Base-by-base conservation (phyloP, 2,797 vertebrate genomes). In the Anas georgica region DNA sequence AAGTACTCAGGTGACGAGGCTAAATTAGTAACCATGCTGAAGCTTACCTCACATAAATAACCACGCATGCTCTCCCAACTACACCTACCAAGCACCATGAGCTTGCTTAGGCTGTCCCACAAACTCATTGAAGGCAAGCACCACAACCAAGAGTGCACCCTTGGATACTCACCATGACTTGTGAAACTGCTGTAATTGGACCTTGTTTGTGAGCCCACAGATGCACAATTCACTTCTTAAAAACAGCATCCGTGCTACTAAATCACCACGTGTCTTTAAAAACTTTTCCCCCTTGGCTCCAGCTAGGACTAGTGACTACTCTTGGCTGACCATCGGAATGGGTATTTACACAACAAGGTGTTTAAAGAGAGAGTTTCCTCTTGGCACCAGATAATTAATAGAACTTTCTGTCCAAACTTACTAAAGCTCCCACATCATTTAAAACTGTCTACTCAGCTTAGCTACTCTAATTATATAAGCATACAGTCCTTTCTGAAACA, bases 381-480 rank as follows among this genome's bases (percentile, higher is more conserved):
- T 28, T 72, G 69, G 66, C 5, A 83, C 29, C 52, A 25, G 20
- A 68, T 62, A 87, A 74, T 56, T 77, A 94, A 72, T 35, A n/a
- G 68, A 87, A 93, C 8, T 87, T 93, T 88, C 46, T 86, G 70
- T 56, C 35, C 74, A 68, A 84, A 94, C 73, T 29, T 86, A 22
- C 52, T 70, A 29, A 91, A 91, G n/a, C 62, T 95, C 13, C 2
- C 72, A 63, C 28, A 33, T 87, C 7, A 31, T 87, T 88, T 83
- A 21, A 87, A 93, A 58, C n/a, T 58, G 76, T 86, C 92, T 81
- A 33, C 41, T 95, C 86, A 87, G 78, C 93, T 45, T 1, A 62
- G 75, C 72, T 85, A 59, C 23, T 89, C 64, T 74, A 91, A 91
- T 95, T 87, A 74, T 55, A 6, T 80, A 68, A 95, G 82, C 86